Conservation (phyloP, 2,797 vertebrate species). For the Scomberomorus guttatus region DNA sequence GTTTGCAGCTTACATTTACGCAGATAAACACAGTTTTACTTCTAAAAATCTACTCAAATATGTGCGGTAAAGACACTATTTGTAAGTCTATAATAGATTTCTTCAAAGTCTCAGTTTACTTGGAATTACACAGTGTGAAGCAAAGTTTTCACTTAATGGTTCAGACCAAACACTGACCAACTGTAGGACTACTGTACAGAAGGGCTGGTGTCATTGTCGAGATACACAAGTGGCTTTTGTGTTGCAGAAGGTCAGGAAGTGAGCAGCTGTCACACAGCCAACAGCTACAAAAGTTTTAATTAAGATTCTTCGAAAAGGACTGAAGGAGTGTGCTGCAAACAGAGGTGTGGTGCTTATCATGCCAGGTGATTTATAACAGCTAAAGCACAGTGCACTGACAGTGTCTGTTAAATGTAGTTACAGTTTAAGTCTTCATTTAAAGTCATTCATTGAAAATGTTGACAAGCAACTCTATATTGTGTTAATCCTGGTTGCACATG, state of each 20-base stretch:
- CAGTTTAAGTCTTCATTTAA: not conserved
- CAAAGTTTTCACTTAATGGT: not conserved
- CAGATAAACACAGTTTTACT: not conserved
- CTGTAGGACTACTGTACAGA: too few species aligned
- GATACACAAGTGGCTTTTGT: too few species aligned
- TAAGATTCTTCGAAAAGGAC: slow-evolving; percentile 2
- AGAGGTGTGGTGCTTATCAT: slow-evolving; percentile 15
- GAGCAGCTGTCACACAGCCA: slow-evolving; percentile 5
- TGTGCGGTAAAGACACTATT: not conserved
- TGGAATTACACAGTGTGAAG: not conserved
- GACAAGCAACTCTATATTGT: not conserved
- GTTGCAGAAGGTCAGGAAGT: not conserved
- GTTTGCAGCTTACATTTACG: too few species aligned
- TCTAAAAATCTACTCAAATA: not conserved
- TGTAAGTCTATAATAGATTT: not conserved
- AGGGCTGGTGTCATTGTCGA: too few species aligned
- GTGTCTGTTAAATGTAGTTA: not conserved
- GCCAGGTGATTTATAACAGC: slow-evolving; percentile 4
- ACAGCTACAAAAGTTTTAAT: slow-evolving; percentile 4
- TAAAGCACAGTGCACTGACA: not conserved
- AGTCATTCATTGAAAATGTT: not conserved
- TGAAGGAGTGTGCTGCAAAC: slow-evolving; percentile 14
- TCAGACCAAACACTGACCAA: not conserved
- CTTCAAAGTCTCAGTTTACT: not conserved
- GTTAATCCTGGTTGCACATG: not conserved